Evolutionary conservation across 2,113 vertebrate genomes (phyloP).

Genomic region (Tiliqua scincoides): DNA sequence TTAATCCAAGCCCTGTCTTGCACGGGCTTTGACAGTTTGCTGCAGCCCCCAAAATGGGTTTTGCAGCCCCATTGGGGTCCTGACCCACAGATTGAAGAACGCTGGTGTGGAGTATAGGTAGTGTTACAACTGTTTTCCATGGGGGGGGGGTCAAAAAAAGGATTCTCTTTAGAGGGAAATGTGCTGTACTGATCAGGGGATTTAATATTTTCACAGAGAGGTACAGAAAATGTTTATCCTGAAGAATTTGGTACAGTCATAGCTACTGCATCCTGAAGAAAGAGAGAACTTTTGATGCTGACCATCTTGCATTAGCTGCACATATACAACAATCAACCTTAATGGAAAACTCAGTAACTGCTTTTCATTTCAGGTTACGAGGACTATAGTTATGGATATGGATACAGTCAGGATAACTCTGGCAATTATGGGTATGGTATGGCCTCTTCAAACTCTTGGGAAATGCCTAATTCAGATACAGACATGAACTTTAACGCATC

Average conservation of each 20-base stretch:
- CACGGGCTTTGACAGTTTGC: no score
- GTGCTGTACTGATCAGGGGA: neutral
- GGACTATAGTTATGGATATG: constrained; percentile 75
- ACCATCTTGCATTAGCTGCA: neutral
- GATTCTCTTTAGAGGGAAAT: neutral
- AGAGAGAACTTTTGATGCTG: neutral
- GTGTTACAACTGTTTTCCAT: neutral
- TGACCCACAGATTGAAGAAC: no score
- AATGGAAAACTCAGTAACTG: neutral
- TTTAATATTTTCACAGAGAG: neutral
- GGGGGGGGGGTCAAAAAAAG: neutral
- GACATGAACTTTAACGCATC: constrained; percentile 60
- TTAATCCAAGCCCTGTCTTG: no score
- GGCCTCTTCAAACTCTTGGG: constrained; percentile 75
- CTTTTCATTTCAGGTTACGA: constrained; percentile 72
- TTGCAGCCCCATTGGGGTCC: no score
- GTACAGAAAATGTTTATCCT: neutral
- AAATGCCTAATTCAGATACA: constrained; percentile 68
- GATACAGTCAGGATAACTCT: constrained; percentile 74
- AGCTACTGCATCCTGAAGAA: neutral
- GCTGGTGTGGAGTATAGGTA: no score
- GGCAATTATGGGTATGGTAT: constrained; percentile 74
- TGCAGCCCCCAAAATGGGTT: no score
- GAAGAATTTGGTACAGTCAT: neutral
- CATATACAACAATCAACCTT: neutral